phyloP scores from a whole-genome alignment of 2,888 invertebrate genomes.

The Pollenia angustigena region DNA sequence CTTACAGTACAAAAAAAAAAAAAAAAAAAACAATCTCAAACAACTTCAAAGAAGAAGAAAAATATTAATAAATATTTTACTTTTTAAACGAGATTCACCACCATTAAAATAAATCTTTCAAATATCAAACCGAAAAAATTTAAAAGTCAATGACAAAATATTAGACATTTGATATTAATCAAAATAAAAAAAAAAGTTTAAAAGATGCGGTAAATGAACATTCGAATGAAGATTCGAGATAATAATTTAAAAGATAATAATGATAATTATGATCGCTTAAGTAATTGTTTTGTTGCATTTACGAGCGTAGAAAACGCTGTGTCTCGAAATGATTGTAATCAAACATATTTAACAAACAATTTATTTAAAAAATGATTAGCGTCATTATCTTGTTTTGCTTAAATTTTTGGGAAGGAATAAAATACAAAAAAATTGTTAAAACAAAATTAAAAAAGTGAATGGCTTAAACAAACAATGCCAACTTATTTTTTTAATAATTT shows the following conservation, averaged over 20 bases:
- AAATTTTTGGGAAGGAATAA: not conserved
- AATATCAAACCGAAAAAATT: constrained; percentile 35
- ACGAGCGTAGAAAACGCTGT: not conserved
- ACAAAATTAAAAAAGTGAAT: constrained; percentile 45
- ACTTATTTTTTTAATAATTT: constrained; percentile 24
- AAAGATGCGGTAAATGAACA: constrained; percentile 19
- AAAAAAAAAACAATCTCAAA: not conserved
- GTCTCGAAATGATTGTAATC: constrained; percentile 15
- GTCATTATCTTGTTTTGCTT: not conserved
- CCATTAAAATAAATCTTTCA: constrained; percentile 17
- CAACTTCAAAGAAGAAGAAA: not conserved
- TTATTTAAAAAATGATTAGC: constrained; percentile 20
- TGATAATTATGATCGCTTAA: constrained; percentile 7
- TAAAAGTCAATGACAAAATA: constrained; percentile 53
- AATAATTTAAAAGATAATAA: not conserved
- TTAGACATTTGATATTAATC: constrained; percentile 59
- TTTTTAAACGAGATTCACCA: constrained; percentile 13
- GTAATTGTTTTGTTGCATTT: constrained; percentile 13
- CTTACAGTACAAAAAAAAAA: not conserved
- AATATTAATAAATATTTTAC: not conserved
- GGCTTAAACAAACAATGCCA: constrained; percentile 29
- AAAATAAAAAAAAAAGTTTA: constrained; percentile 10
- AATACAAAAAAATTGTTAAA: not conserved
- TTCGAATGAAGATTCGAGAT: constrained; percentile 31
- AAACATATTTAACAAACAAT: constrained; percentile 44